phyloP scores from a whole-genome alignment of 2,113 vertebrate genomes.

The Dipodomys merriami region DNA sequence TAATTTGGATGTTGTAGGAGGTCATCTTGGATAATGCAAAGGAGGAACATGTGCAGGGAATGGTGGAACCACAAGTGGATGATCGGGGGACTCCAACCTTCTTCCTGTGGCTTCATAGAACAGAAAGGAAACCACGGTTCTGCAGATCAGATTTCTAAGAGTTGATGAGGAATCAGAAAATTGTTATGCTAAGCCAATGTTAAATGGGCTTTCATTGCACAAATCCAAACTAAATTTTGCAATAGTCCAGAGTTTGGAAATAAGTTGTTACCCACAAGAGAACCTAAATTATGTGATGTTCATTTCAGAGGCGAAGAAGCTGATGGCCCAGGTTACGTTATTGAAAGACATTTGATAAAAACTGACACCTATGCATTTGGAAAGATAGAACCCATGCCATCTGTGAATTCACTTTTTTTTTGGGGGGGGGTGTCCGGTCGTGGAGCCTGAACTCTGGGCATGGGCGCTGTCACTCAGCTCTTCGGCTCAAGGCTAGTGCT shows the following conservation, averaged over 20 bases:
- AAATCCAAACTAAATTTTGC: background rate
- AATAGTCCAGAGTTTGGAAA: background rate
- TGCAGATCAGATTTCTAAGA: background rate
- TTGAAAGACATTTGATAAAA: background rate
- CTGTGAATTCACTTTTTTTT: background rate
- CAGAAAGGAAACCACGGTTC: background rate
- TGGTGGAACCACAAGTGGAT: background rate
- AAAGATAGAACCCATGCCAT: background rate
- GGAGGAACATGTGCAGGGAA: background rate
- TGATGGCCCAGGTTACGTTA: background rate
- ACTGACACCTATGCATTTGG: background rate
- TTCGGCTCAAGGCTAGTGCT: too few relatives aligned
- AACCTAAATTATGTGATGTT: background rate
- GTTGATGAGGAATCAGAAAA: constrained; percentile 32
- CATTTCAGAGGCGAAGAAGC: background rate
- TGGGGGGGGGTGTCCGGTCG: too few relatives aligned
- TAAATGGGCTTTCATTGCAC: background rate
- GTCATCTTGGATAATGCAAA: background rate
- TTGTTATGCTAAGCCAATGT: background rate
- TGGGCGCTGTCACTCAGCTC: too few relatives aligned
- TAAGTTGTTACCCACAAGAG: background rate
- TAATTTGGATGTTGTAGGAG: background rate
- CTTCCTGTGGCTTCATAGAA: background rate
- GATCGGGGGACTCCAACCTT: background rate
- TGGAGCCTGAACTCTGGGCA: background rate